phyloP scores from a whole-genome alignment of 2,113 vertebrate genomes.

The Ictalurus furcatus region DNA sequence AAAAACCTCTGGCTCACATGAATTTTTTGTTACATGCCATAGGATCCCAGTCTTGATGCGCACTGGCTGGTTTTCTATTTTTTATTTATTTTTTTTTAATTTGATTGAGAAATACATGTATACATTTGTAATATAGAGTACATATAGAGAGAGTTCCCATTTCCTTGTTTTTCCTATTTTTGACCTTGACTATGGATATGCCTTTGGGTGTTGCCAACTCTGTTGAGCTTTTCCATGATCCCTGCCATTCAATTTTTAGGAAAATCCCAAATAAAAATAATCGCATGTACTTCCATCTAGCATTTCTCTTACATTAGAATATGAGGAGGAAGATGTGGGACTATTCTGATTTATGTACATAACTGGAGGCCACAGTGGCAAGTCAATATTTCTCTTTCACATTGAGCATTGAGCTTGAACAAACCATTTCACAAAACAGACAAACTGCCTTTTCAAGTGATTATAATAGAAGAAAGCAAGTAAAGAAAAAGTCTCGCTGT shows the following conservation, averaged over 20 bases:
- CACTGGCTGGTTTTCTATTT: neutral
- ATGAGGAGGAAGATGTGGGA: neutral
- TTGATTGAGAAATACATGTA: neutral
- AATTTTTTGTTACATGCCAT: neutral
- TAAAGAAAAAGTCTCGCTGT: neutral
- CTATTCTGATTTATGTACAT: neutral
- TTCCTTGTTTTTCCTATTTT: neutral
- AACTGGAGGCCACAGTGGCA: neutral
- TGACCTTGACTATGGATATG: neutral
- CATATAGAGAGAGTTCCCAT: neutral
- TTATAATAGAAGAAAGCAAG: neutral
- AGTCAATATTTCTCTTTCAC: neutral
- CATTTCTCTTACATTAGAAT: neutral
- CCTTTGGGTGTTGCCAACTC: neutral
- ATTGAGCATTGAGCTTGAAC: neutral
- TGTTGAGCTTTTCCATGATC: neutral
- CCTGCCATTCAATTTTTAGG: neutral
- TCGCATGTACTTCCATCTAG: neutral
- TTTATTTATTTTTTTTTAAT: neutral
- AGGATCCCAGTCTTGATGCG: neutral
- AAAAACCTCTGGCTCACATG: neutral
- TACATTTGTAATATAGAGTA: neutral
- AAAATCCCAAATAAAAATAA: neutral
- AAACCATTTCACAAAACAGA: constrained; percentile 1
- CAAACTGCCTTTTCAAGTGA: neutral